These are phyloP conservation scores for Cynopterus sphinx DNA, from an alignment of 2,797 vertebrate species.

Conservation along the genomic window DNA sequence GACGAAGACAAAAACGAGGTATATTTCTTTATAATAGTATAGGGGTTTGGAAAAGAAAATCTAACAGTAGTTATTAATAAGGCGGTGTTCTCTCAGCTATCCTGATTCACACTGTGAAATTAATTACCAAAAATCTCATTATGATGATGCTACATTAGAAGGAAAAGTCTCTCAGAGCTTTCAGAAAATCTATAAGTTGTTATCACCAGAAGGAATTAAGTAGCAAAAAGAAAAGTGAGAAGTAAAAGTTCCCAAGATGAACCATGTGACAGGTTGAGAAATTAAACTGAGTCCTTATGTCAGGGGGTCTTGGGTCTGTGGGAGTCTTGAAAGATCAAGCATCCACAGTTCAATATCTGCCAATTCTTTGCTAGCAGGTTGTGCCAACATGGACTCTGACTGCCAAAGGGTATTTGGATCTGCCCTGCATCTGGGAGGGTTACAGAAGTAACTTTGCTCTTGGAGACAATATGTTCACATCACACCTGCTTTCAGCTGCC, in stretches of 20 bases:
- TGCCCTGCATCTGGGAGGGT: slow-evolving; percentile 61
- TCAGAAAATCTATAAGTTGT: slow-evolving; percentile 67
- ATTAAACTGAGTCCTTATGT: slow-evolving; percentile 38
- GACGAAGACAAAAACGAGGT: slow-evolving; percentile 22
- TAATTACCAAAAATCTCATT: slow-evolving; percentile 53
- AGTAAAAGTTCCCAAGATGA: slow-evolving; percentile 4
- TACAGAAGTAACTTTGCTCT: slow-evolving; percentile 37
- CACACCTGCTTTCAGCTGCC: slow-evolving; percentile 67
- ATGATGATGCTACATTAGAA: slow-evolving; percentile 60
- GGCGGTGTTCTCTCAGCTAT: neutral
- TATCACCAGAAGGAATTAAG: slow-evolving; percentile 64
- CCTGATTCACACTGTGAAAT: neutral
- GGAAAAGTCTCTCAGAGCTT: slow-evolving; percentile 40
- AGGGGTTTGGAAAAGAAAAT: neutral
- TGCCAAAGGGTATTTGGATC: slow-evolving; percentile 65
- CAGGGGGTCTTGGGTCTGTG: neutral
- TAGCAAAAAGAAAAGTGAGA: slow-evolving; percentile 50
- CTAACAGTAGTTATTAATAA: neutral
- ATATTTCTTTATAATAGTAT: slow-evolving; percentile 41
- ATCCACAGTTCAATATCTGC: slow-evolving; percentile 36
- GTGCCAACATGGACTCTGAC: slow-evolving; percentile 6
- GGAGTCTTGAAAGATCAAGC: slow-evolving; percentile 53
- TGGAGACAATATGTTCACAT: slow-evolving; percentile 61
- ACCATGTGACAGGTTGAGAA: slow-evolving; percentile 55
- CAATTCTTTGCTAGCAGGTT: slow-evolving; percentile 55